Evolutionary conservation across 2,888 invertebrate species (phyloP), one percentile per base, ranked within the genome.

Genomic region (Phragmatobia fuliginosa): DNA sequence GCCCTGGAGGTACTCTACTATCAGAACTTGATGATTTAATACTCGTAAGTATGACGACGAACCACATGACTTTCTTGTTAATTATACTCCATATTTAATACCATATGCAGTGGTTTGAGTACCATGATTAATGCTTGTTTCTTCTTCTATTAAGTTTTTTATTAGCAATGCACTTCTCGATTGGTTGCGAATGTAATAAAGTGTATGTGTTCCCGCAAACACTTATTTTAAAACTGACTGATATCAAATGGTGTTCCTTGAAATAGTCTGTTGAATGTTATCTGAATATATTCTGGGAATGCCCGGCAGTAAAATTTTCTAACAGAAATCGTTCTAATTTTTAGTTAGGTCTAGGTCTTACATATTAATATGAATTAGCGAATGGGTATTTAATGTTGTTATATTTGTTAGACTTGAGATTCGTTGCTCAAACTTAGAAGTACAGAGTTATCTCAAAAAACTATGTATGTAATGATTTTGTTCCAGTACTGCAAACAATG

Each of bases 21-120:
- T n/a, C n/a, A n/a, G n/a, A n/a, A n/a, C n/a, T n/a, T n/a, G n/a
- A n/a, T n/a, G n/a, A n/a, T n/a, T n/a, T n/a, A n/a, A n/a, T n/a
- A n/a, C n/a, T n/a, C n/a, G n/a, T n/a, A n/a, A n/a, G 77, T 74
- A 77, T 69, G 68, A 62, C 66, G 61, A 71, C 56, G 67, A 38
- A 32, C 61, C 45, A 65, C 70, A n/a, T 6, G 36, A 45, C 21
- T 38, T 62, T 61, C n/a, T 67, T 31, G 59, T 68, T 64, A 65
- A 68, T 66, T 63, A 58, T 41, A 62, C 11, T 2, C 2, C 14
- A 38, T 14, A 38, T 21, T 36, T 49, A 66, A n/a, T 18, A 3
- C 21, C 11, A 45, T 21, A 21, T 18, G 45, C 45, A 45, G 45
- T 6, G 5, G 45, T 45, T 45, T 45, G 45, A 45, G 45, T 21